Evolutionary conservation across 2,113 vertebrate genomes (phyloP), one percentile per base, ranked within the genome.

Genomic region (Thalassarche chlororhynchos): DNA sequence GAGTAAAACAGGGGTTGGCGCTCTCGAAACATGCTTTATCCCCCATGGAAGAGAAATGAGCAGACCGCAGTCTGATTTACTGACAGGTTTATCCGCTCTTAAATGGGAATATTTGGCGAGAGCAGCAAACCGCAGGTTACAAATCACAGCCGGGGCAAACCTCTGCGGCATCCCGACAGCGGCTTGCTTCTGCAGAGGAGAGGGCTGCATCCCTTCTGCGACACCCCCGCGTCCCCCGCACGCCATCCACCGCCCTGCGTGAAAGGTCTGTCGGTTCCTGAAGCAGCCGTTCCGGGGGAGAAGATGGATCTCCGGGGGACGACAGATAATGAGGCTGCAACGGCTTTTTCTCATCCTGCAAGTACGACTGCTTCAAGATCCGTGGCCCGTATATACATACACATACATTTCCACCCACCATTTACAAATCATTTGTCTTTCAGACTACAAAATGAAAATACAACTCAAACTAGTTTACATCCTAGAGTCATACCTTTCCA

Each of bases 311-410:
- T 42, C 26, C 0, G 0, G 16, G 36, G 38, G 16, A 51, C 2
- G 17, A 65, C 18, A 66, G 28, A 36, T 13, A 65, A 38, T 2
- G 23, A 79, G 32, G 74, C 36, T 52, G 24, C 60, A 58, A n/a
- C 2, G 3, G 32, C 34, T 54, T 42, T 11, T 71, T 20, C 44
- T 79, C 51, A 72, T 44, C 49, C 64, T 28, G 23, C 28, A 46
- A 23, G 38, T 32, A 46, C 1, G 1, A 12, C 79, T 21, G 24
- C 7, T 5, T 40, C 3, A 2, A 64, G 31, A 40, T 32, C 32
- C 3, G 1, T 25, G 18, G 8, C 17, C 31, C 44, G 10, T 14
- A 7, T 10, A 5, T 5, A 42, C 0, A 0, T 2, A 9, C 64
- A 16, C 14, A 23, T 1, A 10, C 10, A 9, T 20, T 61, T 20